These are phyloP conservation scores for Trachymyrmex cornetzi DNA, from an alignment of 1,140 invertebrate genomes.

Conservation along the genomic window DNA sequence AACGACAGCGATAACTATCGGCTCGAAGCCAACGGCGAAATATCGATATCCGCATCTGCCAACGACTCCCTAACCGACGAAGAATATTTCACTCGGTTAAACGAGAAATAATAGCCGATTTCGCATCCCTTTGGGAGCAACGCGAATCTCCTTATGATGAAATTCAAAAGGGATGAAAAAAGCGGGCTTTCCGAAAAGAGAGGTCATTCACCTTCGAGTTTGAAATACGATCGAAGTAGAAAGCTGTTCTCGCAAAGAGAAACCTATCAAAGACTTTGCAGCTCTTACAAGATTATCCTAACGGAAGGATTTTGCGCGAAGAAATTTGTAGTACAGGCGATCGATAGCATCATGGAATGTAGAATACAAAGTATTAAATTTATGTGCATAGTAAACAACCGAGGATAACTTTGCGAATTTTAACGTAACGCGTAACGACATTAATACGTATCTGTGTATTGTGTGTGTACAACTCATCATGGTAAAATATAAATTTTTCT, in stretches of 20 bases:
- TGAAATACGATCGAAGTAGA: constrained; percentile 57
- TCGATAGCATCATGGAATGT: constrained; percentile 38
- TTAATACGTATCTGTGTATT: constrained; percentile 27
- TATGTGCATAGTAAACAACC: constrained; percentile 36
- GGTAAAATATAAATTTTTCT: constrained; percentile 30
- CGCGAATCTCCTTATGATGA: background rate
- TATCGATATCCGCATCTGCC: constrained; percentile 51
- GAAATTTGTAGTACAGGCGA: constrained; percentile 42
- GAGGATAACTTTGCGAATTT: constrained; percentile 3
- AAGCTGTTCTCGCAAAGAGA: constrained; percentile 40
- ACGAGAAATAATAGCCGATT: constrained; percentile 64
- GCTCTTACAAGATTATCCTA: constrained; percentile 59
- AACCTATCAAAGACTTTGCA: constrained; percentile 60
- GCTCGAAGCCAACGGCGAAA: constrained; percentile 31
- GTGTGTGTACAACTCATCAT: background rate
- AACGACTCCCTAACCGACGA: constrained; percentile 52
- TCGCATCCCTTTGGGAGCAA: background rate
- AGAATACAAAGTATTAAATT: constrained; percentile 34
- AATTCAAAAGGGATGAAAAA: background rate
- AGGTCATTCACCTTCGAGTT: constrained; percentile 33
- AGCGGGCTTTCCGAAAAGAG: constrained; percentile 27
- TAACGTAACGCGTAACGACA: constrained; percentile 18
- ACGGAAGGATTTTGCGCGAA: constrained; percentile 44
- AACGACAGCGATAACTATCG: constrained; percentile 46
- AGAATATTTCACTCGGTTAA: constrained; percentile 55